These are phyloP conservation scores for Rhabdomys dilectus DNA, from an alignment of 2,113 vertebrate genomes.

Conservation along the genomic window DNA sequence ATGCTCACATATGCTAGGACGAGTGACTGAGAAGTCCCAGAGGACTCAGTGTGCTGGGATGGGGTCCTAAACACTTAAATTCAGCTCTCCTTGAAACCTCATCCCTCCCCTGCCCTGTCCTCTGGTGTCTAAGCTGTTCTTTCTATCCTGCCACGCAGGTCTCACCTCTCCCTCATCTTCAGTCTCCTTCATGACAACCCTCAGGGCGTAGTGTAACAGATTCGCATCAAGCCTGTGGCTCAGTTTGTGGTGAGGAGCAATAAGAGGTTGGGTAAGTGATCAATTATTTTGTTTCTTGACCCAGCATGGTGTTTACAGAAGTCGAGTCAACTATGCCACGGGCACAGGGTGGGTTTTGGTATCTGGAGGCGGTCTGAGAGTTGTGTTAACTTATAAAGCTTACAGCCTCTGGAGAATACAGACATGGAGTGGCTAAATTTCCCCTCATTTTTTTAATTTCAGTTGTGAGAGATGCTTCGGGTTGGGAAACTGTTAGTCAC, in stretches of 20 bases:
- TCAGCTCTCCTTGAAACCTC: neutral
- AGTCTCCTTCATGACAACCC: neutral
- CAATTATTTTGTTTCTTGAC: conserved; percentile 29
- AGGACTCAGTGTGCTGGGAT: neutral
- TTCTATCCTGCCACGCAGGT: accelerated
- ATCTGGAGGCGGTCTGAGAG: neutral
- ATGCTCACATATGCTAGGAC: neutral
- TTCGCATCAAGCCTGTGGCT: neutral
- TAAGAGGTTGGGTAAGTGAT: neutral
- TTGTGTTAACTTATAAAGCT: neutral
- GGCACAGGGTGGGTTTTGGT: neutral
- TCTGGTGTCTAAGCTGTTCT: neutral
- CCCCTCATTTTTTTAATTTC: neutral
- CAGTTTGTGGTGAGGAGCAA: neutral
- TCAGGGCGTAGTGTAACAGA: neutral
- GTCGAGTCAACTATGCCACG: neutral
- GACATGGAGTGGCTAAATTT: neutral
- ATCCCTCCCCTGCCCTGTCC: neutral
- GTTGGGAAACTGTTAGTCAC: neutral
- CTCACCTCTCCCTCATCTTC: neutral
- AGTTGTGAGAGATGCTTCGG: neutral
- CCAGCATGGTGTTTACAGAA: neutral
- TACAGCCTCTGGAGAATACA: neutral
- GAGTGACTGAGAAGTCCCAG: neutral
- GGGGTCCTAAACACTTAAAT: neutral